These are phyloP conservation scores for Magallana angulata DNA, from an alignment of 1,140 invertebrate species.

Conservation along the genomic window DNA sequence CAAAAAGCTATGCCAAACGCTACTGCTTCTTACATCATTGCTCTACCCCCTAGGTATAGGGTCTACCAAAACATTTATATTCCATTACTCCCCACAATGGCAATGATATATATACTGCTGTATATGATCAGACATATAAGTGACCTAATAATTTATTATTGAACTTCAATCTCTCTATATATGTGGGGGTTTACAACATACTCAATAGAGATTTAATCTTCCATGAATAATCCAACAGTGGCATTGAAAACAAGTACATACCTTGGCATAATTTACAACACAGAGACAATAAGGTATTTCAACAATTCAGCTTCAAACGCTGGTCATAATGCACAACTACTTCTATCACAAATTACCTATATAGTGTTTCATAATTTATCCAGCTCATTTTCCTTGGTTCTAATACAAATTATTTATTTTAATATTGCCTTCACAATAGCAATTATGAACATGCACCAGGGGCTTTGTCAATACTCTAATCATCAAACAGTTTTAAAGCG, in stretches of 20 bases:
- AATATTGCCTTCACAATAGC: neutral
- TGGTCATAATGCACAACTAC: neutral
- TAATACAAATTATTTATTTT: neutral
- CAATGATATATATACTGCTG: neutral
- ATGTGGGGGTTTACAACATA: neutral
- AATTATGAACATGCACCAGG: neutral
- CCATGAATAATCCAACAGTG: neutral
- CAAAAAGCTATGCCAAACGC: neutral
- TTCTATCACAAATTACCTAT: neutral
- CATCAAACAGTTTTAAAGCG: neutral
- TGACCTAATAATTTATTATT: constrained; percentile 2
- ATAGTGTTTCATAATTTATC: constrained; percentile 8
- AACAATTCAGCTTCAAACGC: neutral
- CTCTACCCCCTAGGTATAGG: no score
- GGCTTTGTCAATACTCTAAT: neutral
- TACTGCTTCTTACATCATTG: neutral
- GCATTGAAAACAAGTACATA: neutral
- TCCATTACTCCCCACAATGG: constrained; percentile 18
- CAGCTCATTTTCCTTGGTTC: neutral
- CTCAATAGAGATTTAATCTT: neutral
- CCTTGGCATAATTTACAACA: constrained; percentile 12
- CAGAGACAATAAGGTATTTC: neutral
- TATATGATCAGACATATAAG: constrained; percentile 11
- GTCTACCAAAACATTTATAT: neutral
- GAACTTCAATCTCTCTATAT: constrained; percentile 18